Evolutionary conservation across 1,140 invertebrate genomes (phyloP), one percentile per base, ranked within the genome.

Genomic region (Hypsibius dujardini): DNA sequence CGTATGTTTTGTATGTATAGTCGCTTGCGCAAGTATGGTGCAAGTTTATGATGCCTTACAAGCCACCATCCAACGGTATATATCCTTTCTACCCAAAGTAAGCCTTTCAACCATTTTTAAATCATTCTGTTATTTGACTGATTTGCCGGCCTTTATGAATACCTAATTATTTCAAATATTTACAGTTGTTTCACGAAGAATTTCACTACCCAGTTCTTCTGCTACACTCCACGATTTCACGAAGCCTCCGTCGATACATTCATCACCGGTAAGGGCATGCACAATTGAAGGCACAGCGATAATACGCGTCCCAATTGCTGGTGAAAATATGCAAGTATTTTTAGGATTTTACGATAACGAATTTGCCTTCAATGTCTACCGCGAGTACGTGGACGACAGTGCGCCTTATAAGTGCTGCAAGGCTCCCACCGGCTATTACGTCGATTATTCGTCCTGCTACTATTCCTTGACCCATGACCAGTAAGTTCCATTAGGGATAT

Each of bases 1-100:
- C 7, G 50, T 56, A 56, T 56, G 50, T 56, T n/a, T n/a, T 56
- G n/a, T 15, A 7, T 42, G 12, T 12, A 45, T 45, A 67, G 62
- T 15, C 12, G 12, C 12, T 67, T 67, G 62, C 12, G 3, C 7
- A 12, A 7, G 62, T 67, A 7, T 67, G 62, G 62, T 67, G 62
- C 62, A 67, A 67, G 62, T 67, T 15, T 42, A 67, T 67, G 62
- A 15, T 67, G 12, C 62, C 62, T 15, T 67, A 67, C 45, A 67
- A 67, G 45, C 62, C 62, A 7, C 62, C 62, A 3, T 15, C 62
- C 12, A 67, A 67, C 62, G 62, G 62, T 3, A 67, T 67, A 7
- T 67, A 67, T 67, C 62, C 62, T 67, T 67, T 15, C 42, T 67
- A 67, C 45, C 62, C 62, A 12, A 67, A 67, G 62, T 67, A 67